A percentile compares a stretch with the other conserved stretches of the same genome.
phyloP scores from a whole-genome alignment of 2,113 vertebrate genomes.

The Ascaphus truei region DNA sequence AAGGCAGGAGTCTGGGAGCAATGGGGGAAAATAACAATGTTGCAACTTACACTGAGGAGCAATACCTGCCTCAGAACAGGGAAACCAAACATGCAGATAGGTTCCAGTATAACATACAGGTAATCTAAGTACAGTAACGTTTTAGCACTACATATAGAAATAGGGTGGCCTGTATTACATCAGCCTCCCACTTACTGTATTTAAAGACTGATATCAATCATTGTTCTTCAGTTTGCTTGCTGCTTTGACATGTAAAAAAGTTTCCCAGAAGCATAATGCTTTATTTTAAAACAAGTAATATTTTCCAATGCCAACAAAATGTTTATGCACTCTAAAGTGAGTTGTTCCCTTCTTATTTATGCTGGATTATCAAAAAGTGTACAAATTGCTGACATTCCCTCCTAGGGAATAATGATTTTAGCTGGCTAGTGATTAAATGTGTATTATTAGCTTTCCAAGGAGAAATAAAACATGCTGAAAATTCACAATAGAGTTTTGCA shows the following conservation, averaged over 20 bases:
- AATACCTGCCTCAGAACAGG: too few species aligned
- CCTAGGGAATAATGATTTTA: slow-evolving; percentile 8
- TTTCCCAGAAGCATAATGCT: background rate
- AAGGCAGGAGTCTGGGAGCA: too few species aligned
- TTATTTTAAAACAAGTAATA: background rate
- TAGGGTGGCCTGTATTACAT: too few species aligned
- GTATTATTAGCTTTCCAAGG: background rate
- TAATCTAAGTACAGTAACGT: too few species aligned
- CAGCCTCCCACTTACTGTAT: background rate
- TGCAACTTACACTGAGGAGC: too few species aligned
- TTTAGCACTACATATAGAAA: too few species aligned
- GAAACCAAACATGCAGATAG: too few species aligned
- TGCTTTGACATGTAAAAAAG: background rate
- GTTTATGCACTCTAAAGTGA: background rate
- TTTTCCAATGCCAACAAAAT: background rate
- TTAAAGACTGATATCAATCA: background rate
- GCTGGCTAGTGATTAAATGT: background rate
- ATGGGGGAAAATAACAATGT: too few species aligned
- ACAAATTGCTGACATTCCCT: background rate
- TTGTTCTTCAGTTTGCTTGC: background rate
- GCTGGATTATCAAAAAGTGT: background rate
- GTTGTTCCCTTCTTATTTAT: background rate
- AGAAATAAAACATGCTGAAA: background rate
- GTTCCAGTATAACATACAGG: too few species aligned
- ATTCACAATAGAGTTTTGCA: background rate